Percentiles rank a stretch among this genome's conserved stretches.
These are phyloP conservation scores for Cotesia glomerata DNA, from an alignment of 1,140 invertebrate species.

Conservation along the genomic window DNA sequence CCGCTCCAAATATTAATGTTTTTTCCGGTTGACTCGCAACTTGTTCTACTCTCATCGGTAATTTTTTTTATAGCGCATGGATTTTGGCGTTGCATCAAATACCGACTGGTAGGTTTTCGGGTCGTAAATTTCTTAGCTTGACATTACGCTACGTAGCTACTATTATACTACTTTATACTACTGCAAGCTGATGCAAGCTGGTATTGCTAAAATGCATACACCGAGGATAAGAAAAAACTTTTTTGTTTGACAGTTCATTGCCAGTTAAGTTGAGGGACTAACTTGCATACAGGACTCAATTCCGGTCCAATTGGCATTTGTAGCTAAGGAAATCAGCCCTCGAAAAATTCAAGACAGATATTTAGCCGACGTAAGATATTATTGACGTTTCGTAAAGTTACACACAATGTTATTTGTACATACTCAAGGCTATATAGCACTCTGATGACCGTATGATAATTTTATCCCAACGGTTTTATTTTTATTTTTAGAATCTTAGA, in stretches of 20 bases:
- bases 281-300: too few relatives aligned
- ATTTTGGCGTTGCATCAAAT: conserved; percentile 29
- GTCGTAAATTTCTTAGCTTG: conserved; percentile 23
- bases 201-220: not conserved
- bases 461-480: not conserved
- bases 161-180: not conserved
- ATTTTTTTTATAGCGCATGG: conserved; percentile 28
- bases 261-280: not conserved
- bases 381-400: not conserved
- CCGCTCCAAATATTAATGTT: not conserved
- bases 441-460: not conserved
- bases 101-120: conserved; percentile 3
- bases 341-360: not conserved
- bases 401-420: too few relatives aligned
- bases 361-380: not conserved
- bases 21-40: not conserved
- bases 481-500: not conserved
- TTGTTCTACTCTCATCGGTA: conserved; percentile 1
- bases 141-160: not conserved
- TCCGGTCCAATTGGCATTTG: not conserved
- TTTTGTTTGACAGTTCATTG: conserved; percentile 13
- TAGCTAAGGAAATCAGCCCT: not conserved
- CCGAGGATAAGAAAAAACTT: not conserved
- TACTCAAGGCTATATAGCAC: too few relatives aligned
- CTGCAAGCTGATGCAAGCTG: not conserved